Percentiles rank a stretch among this genome's conserved stretches.
Evolutionary conservation across 2,888 invertebrate genomes (phyloP).

Genomic region (Chromoteleia sp.): DNA sequence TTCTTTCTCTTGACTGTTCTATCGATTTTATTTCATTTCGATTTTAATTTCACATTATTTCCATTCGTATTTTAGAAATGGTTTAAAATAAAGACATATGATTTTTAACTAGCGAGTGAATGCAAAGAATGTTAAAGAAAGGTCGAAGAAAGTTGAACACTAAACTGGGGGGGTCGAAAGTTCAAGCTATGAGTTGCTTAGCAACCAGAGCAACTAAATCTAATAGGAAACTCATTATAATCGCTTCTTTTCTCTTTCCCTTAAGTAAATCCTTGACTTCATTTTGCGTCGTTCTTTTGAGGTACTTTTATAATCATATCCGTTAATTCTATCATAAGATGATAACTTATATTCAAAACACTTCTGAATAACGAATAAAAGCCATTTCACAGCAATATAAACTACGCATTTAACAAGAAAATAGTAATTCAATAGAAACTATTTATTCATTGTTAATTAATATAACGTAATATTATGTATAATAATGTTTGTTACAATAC

Average conservation of each 20-base stretch:
- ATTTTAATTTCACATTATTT: too few relatives aligned
- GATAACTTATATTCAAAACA: conserved; percentile 41
- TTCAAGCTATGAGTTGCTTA: conserved; percentile 76
- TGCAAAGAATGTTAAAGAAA: conserved; percentile 55
- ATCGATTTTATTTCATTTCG: background rate
- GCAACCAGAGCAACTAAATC: conserved; percentile 80
- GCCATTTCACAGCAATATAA: background rate
- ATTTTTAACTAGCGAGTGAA: conserved; percentile 31
- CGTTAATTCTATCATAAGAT: conserved; percentile 42
- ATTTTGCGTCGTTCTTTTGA: conserved; percentile 61
- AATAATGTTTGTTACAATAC: too few relatives aligned
- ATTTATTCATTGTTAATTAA: too few relatives aligned
- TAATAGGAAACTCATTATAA: conserved; percentile 84
- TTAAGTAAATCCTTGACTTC: conserved; percentile 80
- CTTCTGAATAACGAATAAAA: background rate
- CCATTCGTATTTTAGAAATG: background rate
- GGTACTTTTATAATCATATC: conserved; percentile 54
- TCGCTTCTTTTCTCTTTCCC: conserved; percentile 78
- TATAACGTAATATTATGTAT: background rate
- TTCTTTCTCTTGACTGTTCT: too few relatives aligned
- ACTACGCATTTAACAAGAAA: background rate
- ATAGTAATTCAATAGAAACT: background rate
- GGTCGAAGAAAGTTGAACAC: conserved; percentile 42
- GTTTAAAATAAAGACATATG: conserved; percentile 20
- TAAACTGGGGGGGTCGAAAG: conserved; percentile 75